A percentile compares a stretch with the other conserved stretches of the same genome.
Conservation (phyloP, 2,113 vertebrate genomes). For the Danio rerio region DNA sequence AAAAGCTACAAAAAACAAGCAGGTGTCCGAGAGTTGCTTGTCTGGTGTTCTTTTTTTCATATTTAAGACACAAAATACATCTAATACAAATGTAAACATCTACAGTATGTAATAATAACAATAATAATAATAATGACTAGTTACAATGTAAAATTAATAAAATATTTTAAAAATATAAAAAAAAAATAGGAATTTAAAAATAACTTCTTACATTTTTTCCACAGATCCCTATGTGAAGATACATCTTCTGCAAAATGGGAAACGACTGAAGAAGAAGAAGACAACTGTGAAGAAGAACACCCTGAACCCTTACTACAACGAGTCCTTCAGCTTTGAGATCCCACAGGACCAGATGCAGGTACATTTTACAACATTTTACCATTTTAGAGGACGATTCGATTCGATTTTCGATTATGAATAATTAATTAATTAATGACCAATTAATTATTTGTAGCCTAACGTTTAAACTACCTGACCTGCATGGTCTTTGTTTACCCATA, state of each 20-base stretch:
- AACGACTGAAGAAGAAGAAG: slow-evolving; percentile 98
- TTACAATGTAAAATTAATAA: too few species aligned
- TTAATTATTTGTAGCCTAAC: too few species aligned
- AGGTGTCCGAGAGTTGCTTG: too few species aligned
- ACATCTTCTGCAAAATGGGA: slow-evolving; percentile 95
- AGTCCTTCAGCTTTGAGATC: slow-evolving; percentile 99
- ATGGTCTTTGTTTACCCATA: too few species aligned
- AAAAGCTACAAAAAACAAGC: too few species aligned
- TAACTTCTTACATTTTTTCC: not conserved
- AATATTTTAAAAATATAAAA: too few species aligned
- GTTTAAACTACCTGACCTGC: too few species aligned
- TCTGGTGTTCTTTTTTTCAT: too few species aligned
- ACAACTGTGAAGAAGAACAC: slow-evolving; percentile 99
- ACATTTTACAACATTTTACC: not conserved
- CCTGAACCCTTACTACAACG: slow-evolving; percentile 95
- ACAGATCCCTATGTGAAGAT: slow-evolving; percentile 98
- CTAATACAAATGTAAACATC: not conserved
- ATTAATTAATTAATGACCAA: too few species aligned
- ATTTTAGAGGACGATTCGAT: not conserved
- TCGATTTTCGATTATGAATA: too few species aligned
- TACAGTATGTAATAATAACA: not conserved
- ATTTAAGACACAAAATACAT: not conserved
- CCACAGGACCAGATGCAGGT: slow-evolving; percentile 98
- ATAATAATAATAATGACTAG: too few species aligned
- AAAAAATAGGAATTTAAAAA: too few species aligned